Conservation (phyloP, 2,888 invertebrate genomes). For the Deilephila porcellus region DNA sequence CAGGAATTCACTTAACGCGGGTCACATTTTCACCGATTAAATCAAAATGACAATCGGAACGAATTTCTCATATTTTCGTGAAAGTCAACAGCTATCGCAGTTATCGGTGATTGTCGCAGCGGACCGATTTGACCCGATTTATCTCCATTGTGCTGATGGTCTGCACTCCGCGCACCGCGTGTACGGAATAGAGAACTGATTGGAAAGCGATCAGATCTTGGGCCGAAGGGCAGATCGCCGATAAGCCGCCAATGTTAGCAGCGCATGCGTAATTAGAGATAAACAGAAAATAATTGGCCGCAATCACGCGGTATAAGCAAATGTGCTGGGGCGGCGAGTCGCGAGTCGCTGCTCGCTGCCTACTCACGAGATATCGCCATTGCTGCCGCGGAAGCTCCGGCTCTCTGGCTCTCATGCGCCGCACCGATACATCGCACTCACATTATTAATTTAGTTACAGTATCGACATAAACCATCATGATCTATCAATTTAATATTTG, state of each 20-base stretch:
- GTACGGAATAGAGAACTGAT: slow-evolving; percentile 75
- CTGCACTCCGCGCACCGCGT: slow-evolving; percentile 42
- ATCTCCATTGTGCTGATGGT: slow-evolving; percentile 66
- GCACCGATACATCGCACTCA: background rate
- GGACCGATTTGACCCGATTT: slow-evolving; percentile 56
- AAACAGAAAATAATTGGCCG: slow-evolving; percentile 85
- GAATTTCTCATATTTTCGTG: slow-evolving; percentile 60
- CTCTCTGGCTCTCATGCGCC: background rate
- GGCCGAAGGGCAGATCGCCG: slow-evolving; percentile 82
- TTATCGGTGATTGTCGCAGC: slow-evolving; percentile 42
- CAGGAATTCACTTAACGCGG: slow-evolving; percentile 56
- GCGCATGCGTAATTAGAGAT: slow-evolving; percentile 84
- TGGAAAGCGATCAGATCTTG: slow-evolving; percentile 77
- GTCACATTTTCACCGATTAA: slow-evolving; percentile 60
- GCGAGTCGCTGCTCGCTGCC: background rate
- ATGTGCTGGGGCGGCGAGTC: slow-evolving; percentile 66
- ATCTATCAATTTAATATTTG: no score
- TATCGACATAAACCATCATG: background rate
- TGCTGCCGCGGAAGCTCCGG: background rate
- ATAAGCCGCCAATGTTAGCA: slow-evolving; percentile 79
- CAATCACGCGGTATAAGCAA: slow-evolving; percentile 77
- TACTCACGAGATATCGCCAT: slow-evolving; percentile 9
- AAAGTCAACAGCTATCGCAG: slow-evolving; percentile 51
- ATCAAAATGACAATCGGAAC: slow-evolving; percentile 61
- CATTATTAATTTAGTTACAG: background rate